phyloP scores from a whole-genome alignment of 2,113 vertebrate species.

The Neomonachus schauinslandi region DNA sequence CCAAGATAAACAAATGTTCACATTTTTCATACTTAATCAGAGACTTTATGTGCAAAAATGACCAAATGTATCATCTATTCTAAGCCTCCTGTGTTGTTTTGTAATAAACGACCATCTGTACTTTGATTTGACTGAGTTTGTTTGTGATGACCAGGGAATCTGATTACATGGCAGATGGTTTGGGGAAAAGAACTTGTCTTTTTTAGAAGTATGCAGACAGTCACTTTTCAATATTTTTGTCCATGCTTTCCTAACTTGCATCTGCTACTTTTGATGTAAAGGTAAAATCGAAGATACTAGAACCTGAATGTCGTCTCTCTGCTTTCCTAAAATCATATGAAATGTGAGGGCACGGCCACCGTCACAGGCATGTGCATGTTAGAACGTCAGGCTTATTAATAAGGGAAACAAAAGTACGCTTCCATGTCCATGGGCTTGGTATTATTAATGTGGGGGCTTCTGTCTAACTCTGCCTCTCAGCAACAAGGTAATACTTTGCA shows the following conservation, averaged over 20 bases:
- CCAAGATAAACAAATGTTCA: constrained; percentile 90
- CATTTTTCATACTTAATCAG: constrained; percentile 90
- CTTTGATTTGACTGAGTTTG: constrained; percentile 85
- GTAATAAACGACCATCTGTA: constrained; percentile 89
- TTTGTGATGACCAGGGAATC: constrained; percentile 84
- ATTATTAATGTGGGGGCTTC: neutral
- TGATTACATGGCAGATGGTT: constrained; percentile 85
- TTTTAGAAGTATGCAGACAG: constrained; percentile 60
- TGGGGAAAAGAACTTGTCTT: constrained; percentile 73
- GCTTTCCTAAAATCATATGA: neutral
- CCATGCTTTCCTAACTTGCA: neutral
- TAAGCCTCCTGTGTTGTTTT: constrained; percentile 85
- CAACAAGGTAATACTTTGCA: neutral
- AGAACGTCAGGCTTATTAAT: neutral
- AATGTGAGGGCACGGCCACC: neutral
- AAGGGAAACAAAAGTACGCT: rapidly evolving
- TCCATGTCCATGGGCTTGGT: neutral
- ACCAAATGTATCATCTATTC: constrained; percentile 88
- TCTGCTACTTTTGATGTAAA: constrained; percentile 14
- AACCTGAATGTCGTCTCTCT: neutral
- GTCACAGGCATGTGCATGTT: no score
- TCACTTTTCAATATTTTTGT: constrained; percentile 49
- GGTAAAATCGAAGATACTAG: neutral
- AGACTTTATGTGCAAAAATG: constrained; percentile 88
- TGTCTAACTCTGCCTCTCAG: neutral